Conservation (phyloP, 1,140 invertebrate species). For the Cyclina sinensis region DNA sequence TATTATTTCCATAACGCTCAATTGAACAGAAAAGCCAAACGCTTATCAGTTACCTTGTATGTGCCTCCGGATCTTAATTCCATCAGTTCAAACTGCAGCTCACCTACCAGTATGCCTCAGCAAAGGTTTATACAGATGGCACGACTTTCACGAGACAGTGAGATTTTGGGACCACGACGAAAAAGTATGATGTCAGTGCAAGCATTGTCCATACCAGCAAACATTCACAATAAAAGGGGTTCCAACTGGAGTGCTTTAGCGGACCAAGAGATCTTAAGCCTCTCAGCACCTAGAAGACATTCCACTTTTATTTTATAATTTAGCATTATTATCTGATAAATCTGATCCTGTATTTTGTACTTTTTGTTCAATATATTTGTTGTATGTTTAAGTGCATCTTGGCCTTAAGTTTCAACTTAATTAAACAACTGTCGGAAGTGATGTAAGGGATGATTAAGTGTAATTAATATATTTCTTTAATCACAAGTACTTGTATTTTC, state of each 20-base stretch:
- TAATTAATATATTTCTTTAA: no score
- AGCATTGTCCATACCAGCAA: constrained; percentile 7
- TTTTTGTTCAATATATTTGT: no score
- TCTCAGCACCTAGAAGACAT: constrained; percentile 44
- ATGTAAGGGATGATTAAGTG: no score
- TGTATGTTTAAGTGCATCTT: no score
- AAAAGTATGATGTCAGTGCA: constrained; percentile 30
- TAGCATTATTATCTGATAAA: no score
- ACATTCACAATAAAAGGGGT: neutral
- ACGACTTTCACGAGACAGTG: constrained; percentile 6
- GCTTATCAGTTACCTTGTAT: constrained; percentile 14
- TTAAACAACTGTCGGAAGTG: no score
- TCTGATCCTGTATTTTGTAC: no score
- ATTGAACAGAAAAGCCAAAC: constrained; percentile 44
- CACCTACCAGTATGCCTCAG: neutral
- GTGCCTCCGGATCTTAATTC: constrained; percentile 16
- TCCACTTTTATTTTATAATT: constrained; percentile 46
- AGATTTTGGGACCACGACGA: neutral
- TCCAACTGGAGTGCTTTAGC: constrained; percentile 60
- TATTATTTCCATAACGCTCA: constrained; percentile 54
- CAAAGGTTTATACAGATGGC: neutral
- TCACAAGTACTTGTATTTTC: no score
- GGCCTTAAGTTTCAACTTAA: no score
- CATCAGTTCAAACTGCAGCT: constrained; percentile 23
- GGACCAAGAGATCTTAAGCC: constrained; percentile 44